phyloP scores from a whole-genome alignment of 2,888 invertebrate genomes.

The Macrosiphum euphorbiae region DNA sequence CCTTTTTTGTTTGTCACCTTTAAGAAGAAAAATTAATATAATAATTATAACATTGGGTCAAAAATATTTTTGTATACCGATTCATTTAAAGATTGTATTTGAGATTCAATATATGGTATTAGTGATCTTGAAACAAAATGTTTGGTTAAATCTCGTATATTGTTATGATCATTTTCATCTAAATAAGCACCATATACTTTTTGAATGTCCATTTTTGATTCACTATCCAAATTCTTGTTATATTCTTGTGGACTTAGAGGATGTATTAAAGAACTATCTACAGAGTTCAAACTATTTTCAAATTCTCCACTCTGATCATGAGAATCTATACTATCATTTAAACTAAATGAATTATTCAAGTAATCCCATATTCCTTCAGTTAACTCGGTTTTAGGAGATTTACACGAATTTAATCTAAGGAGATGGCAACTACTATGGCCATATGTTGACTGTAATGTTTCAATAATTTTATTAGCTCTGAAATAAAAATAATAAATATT shows the following conservation, averaged over 20 bases:
- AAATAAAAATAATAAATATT: conserved; percentile 68
- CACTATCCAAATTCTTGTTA: conserved; percentile 63
- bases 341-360: conserved; percentile 63
- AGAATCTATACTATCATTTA: conserved; percentile 73
- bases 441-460: conserved; percentile 87
- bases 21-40: conserved; percentile 67
- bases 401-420: conserved; percentile 85
- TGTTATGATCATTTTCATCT: conserved; percentile 68
- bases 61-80: conserved; percentile 72
- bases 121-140: conserved; percentile 85
- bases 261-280: conserved; percentile 73
- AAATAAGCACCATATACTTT: conserved; percentile 72
- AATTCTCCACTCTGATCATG: conserved; percentile 75
- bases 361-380: conserved; percentile 39
- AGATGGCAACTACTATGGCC: conserved; percentile 90
- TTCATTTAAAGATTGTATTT: conserved; percentile 85
- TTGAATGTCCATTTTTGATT: conserved; percentile 70
- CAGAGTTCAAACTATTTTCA: conserved; percentile 71
- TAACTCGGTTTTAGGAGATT: conserved; percentile 70
- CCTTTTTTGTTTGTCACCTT: conserved; percentile 89
- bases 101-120: conserved; percentile 91
- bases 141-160: conserved; percentile 69
- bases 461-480: conserved; percentile 87
- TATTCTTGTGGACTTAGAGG: conserved; percentile 77
- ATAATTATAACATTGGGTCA: neutral